Conservation (phyloP, 2,888 invertebrate species). For the Octonoba sinensis region DNA sequence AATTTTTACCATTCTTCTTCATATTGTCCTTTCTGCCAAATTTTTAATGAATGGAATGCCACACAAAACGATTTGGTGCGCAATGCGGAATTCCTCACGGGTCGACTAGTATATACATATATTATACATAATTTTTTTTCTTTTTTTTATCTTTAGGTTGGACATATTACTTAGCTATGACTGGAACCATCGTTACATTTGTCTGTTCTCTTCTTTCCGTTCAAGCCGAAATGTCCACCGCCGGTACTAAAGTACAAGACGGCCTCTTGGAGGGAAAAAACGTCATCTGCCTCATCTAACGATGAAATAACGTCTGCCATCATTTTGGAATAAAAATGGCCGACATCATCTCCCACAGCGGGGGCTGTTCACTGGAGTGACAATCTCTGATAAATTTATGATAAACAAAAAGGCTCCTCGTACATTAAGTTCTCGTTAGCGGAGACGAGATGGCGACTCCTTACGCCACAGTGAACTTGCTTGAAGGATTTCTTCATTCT, state of each 20-base stretch:
- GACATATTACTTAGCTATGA: constrained; percentile 81
- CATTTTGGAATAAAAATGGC: background rate
- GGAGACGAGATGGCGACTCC: too few species aligned
- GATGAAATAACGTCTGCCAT: background rate
- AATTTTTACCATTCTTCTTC: too few species aligned
- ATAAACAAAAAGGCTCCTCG: background rate
- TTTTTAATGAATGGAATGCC: too few species aligned
- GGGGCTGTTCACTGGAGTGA: background rate
- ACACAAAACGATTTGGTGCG: too few species aligned
- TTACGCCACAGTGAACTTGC: too few species aligned
- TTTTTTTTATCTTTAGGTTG: constrained; percentile 75
- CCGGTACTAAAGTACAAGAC: constrained; percentile 84
- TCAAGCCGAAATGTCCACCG: constrained; percentile 84
- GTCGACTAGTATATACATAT: too few species aligned
- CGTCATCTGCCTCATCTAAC: constrained; percentile 81
- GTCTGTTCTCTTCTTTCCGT: constrained; percentile 84
- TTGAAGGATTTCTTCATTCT: too few species aligned
- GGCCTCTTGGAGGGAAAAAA: constrained; percentile 88
- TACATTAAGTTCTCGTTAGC: too few species aligned
- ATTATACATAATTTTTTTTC: background rate
- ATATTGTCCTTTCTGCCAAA: too few species aligned
- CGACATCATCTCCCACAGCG: background rate
- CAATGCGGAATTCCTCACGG: too few species aligned
- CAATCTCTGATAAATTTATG: constrained; percentile 8
- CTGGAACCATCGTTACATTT: constrained; percentile 80